A percentile compares a stretch with the other conserved stretches of the same genome.
Evolutionary conservation across 2,797 vertebrate genomes (phyloP).

Genomic region (Melanotaenia pygmaea): DNA sequence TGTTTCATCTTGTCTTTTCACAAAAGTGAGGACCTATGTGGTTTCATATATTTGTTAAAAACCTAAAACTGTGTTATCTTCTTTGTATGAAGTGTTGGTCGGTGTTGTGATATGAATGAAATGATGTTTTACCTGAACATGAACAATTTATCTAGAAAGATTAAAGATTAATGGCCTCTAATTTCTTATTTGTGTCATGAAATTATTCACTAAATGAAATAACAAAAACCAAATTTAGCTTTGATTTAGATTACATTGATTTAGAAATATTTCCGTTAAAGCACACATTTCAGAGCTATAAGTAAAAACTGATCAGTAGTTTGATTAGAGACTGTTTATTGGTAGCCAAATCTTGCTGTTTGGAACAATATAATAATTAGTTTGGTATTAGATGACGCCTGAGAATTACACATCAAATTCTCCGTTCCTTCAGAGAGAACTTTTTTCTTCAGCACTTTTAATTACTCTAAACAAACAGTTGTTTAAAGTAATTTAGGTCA

Average conservation of each 20-base stretch:
- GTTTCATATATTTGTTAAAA: too few relatives aligned
- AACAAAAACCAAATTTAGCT: too few relatives aligned
- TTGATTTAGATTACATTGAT: too few relatives aligned
- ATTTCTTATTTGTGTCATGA: too few relatives aligned
- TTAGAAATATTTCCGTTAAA: too few relatives aligned
- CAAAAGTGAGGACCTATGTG: not conserved
- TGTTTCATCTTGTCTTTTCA: not conserved
- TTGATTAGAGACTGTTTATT: conserved; percentile 15
- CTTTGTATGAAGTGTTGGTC: too few relatives aligned
- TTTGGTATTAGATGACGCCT: conserved; percentile 2
- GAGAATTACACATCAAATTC: conserved; percentile 5
- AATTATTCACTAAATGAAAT: too few relatives aligned
- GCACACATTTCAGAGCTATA: not conserved
- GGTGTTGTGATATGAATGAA: conserved; percentile 10
- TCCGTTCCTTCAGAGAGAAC: conserved; percentile 13
- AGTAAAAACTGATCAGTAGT: not conserved
- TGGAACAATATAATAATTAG: conserved; percentile 9
- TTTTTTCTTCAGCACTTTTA: conserved; percentile 11
- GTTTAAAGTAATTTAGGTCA: conserved; percentile 36
- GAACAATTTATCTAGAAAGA: too few relatives aligned
- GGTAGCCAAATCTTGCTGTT: conserved; percentile 22
- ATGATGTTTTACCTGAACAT: not conserved
- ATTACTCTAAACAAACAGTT: conserved; percentile 57
- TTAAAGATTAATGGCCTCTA: too few relatives aligned
- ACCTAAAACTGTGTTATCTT: too few relatives aligned